Conservation (phyloP, 2,888 invertebrate species). For the Ceriagrion tenellum region DNA sequence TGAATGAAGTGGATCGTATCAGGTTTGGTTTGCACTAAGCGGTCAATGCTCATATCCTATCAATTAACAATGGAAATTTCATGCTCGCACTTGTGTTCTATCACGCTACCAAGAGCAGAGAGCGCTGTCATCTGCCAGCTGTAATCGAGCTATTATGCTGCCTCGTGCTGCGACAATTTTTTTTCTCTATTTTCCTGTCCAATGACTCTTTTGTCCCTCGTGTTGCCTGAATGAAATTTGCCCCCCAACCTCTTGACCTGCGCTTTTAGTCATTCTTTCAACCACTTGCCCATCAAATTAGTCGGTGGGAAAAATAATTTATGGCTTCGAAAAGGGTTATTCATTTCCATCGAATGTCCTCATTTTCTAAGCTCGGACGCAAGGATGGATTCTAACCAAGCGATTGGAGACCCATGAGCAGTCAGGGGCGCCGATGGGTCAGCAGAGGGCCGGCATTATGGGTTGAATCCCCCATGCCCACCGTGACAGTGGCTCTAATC, state of each 20-base stretch:
- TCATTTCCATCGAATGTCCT: constrained; percentile 13
- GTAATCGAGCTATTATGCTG: too few relatives aligned
- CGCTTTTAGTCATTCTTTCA: not conserved
- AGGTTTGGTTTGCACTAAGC: too few relatives aligned
- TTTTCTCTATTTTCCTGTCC: not conserved
- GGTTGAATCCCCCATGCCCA: not conserved
- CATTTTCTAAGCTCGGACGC: not conserved
- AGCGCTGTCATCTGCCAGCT: too few relatives aligned
- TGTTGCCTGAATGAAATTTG: not conserved
- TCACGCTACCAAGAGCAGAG: too few relatives aligned
- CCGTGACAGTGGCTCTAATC: not conserved
- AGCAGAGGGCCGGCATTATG: not conserved
- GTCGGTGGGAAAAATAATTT: not conserved
- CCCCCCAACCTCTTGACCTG: not conserved
- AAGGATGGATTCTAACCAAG: not conserved
- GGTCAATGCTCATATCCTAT: too few relatives aligned
- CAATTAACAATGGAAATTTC: too few relatives aligned
- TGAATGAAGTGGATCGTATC: too few relatives aligned
- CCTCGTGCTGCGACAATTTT: too few relatives aligned
- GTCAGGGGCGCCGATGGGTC: not conserved
- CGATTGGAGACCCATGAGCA: constrained; percentile 28
- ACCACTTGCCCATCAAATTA: not conserved
- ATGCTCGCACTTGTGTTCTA: too few relatives aligned
- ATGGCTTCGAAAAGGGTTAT: not conserved
- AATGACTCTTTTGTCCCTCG: not conserved